Base-by-base conservation (phyloP, 2,888 invertebrate species). In the Drosophila bunnanda region DNA sequence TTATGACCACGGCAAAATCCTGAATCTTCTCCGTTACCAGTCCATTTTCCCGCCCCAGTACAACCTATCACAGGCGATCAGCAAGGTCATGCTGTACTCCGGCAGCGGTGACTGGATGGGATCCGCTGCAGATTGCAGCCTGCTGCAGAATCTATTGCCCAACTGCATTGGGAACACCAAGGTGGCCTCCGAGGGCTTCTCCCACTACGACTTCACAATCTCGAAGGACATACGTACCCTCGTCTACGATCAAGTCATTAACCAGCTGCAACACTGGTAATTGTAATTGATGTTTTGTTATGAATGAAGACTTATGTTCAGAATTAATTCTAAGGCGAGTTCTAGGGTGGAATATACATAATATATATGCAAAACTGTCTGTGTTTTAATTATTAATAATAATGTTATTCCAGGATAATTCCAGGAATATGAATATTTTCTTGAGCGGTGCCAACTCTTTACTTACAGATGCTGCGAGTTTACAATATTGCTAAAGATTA, bases 41-140 rank as follows among this genome's bases (percentile, higher is more conserved):
- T 79, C 79, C 4, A 34, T 60, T 0, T 53, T 20, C 0, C 93
- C 94, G 1, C 93, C 94, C 0, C 75, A 88, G 0, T 94, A 94
- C 76, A 90, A 93, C 66, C 77, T 94, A 15, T 81, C 82, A 2
- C 90, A 82, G 30, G 85, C 93, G 2, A 92, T 82, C 9, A 90
- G 92, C 13, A 93, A 93, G 1, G 91, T 94, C 3, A 92, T 91
- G 3, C 76, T 94, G 1, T 93, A 93, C 77, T 94, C 92, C 75
- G 93, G 94, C 78, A 17, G 13, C 0, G 76, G 78, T 32, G 89
- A 89, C 68, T 78, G 78, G 76, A 43, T 85, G 1, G 53, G 71
- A n/a, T 48, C 43, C 7, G 1, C 2, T 0, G 0, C 30, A 3
- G 84, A 84, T 59, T 69, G 71, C 0, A 1, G 4, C 0, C 17